phyloP scores from a whole-genome alignment of 92 coral and sea anemone species.

The Isaurus tuberculatus region DNA sequence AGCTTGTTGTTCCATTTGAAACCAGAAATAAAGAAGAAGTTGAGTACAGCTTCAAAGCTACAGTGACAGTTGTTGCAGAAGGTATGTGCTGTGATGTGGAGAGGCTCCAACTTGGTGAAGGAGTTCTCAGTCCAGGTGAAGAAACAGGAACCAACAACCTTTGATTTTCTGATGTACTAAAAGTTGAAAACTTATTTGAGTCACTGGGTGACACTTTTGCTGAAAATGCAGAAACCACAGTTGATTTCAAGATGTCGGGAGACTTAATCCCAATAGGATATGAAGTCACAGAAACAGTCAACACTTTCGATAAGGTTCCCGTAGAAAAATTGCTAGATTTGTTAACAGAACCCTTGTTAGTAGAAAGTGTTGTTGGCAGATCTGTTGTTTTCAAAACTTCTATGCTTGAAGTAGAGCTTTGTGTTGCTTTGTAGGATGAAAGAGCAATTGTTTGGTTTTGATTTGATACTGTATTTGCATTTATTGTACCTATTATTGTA shows the following conservation, averaged over 20 bases:
- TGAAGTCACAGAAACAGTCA: not conserved
- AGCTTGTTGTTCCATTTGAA: not conserved
- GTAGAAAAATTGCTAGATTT: not conserved
- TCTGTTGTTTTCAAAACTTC: not conserved
- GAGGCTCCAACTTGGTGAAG: not conserved
- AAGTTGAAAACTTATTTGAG: not conserved
- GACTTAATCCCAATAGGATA: not conserved
- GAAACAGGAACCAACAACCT: not conserved
- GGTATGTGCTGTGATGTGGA: not conserved
- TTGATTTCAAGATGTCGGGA: not conserved
- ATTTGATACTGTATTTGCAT: not conserved
- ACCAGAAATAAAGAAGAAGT: not conserved
- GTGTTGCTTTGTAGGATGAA: not conserved
- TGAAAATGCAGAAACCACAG: not conserved
- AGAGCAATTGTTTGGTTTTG: not conserved
- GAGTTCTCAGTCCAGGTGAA: not conserved
- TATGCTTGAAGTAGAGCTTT: not conserved
- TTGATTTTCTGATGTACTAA: not conserved
- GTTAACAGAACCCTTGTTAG: not conserved
- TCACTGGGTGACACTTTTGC: not conserved
- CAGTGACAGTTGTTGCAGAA: not conserved
- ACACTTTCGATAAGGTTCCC: not conserved
- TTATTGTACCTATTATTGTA: not conserved
- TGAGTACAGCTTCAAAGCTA: not conserved
- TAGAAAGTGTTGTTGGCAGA: not conserved